Evolutionary conservation across 2,888 invertebrate genomes (phyloP), one percentile per base, ranked within the genome.

Genomic region (Cantharis flavilabris): DNA sequence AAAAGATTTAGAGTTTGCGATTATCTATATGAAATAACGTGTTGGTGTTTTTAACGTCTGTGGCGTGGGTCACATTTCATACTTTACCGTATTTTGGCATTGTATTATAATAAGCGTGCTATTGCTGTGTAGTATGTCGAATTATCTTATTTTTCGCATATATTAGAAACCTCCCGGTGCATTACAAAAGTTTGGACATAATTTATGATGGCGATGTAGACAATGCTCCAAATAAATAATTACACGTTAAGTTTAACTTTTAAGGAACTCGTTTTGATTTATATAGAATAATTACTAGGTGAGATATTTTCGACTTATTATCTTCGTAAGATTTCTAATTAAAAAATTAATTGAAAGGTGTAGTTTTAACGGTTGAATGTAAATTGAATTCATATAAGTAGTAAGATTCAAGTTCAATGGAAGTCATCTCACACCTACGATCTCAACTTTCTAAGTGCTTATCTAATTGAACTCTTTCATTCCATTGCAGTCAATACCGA

Each of bases 61-160:
- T 62, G 23, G 79, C 77, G 80, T 80, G 77, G 80, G 80, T 67
- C 62, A 75, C 73, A 72, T 76, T 49, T 79, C 76, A 77, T 75
- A 79, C 79, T 71, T 76, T 75, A 69, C 71, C 72, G 71, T 77
- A 79, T 79, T 80, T 80, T 62, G 80, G 80, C 74, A 80, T 80
- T 80, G 79, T 79, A 80, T 80, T 80, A 71, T 80, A 80, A 80
- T 79, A 76, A 78, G 77, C 77, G 63, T 74, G 72, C 76, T 76
- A 80, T 77, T 77, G 72, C 75, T 30, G 69, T 62, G 70, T 72
- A 71, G n/a, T 69, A 70, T 72, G 70, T 76, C 76, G 30, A 76
- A 76, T 76, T 73, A 67, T 23, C 65, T 67, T 67, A 67, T 67
- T 67, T 67, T 67, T 67, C 65, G 65, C 62, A 73, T 73, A 73